Conservation (phyloP, 2,888 invertebrate genomes). For the Ryuthela nishihirai region DNA sequence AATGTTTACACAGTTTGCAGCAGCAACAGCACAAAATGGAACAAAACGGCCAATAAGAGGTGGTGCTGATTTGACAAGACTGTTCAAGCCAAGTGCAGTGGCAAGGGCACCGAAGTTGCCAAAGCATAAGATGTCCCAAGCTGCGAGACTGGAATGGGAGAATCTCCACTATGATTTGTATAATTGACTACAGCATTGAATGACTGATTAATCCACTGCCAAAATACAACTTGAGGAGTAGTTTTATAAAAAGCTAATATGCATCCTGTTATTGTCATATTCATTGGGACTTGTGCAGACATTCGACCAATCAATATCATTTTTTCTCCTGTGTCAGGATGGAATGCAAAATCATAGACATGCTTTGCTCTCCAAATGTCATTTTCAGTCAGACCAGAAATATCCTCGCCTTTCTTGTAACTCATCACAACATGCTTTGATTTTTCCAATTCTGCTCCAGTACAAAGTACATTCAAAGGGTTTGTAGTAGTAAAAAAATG, state of each 20-base stretch:
- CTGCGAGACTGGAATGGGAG: conserved; percentile 54
- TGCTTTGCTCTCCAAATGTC: conserved; percentile 89
- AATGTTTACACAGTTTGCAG: conserved; percentile 97
- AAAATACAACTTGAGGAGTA: conserved; percentile 85
- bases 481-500: conserved; percentile 93
- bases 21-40: conserved; percentile 91
- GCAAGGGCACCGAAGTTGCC: conserved; percentile 88
- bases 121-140: conserved; percentile 76
- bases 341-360: conserved; percentile 94
- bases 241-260: conserved; percentile 96
- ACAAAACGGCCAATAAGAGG: conserved; percentile 81
- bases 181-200: conserved; percentile 98
- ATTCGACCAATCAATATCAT: conserved; percentile 89
- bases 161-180: conserved; percentile 71
- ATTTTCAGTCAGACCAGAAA: conserved; percentile 70
- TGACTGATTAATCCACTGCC: conserved; percentile 98
- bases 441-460: conserved; percentile 65
- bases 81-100: conserved; percentile 85
- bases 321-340: conserved; percentile 97
- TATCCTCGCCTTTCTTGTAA: too few relatives aligned
- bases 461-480: conserved; percentile 81
- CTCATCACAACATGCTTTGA: conserved; percentile 71
- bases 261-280: conserved; percentile 90
- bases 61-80: conserved; percentile 67
- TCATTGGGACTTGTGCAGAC: conserved; percentile 98